These are phyloP conservation scores for Limnephilus rhombicus DNA, from an alignment of 2,888 invertebrate genomes.

Conservation along the genomic window DNA sequence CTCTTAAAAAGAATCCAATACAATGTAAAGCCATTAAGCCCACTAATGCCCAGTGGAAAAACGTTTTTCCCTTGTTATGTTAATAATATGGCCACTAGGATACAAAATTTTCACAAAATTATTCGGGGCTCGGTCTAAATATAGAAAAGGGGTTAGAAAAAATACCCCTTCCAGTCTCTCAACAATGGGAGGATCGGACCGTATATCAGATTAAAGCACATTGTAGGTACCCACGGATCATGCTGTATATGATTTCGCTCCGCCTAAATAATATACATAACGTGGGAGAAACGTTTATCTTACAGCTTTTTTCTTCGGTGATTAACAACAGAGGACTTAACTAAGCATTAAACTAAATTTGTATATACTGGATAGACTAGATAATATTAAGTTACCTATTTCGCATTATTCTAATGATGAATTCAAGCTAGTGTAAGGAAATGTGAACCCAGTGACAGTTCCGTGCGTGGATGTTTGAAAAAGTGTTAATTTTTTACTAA, in stretches of 20 bases:
- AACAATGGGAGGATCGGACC: slow-evolving; percentile 1
- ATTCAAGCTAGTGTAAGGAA: too few species aligned
- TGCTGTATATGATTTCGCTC: not conserved
- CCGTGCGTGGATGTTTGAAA: too few species aligned
- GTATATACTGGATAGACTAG: not conserved
- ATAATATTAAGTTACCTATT: too few species aligned
- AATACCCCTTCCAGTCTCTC: not conserved
- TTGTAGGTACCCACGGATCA: not conserved
- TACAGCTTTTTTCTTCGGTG: not conserved
- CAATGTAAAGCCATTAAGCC: not conserved
- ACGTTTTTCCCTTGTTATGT: not conserved
- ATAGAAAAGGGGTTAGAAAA: slow-evolving; percentile 20
- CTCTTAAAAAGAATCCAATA: not conserved
- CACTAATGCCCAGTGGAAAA: not conserved
- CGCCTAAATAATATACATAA: not conserved
- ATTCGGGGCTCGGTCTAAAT: slow-evolving; percentile 13
- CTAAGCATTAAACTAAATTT: not conserved
- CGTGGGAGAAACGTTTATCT: not conserved
- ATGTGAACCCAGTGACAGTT: too few species aligned
- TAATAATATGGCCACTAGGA: not conserved
- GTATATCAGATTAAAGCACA: slow-evolving; percentile 18
- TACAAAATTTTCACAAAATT: slow-evolving; percentile 21
- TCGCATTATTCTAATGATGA: too few species aligned
- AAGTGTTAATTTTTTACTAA: too few species aligned
- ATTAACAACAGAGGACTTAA: not conserved